Evolutionary conservation across 2,113 vertebrate genomes (phyloP), one percentile per base, ranked within the genome.

Genomic region (Eurypyga helias): DNA sequence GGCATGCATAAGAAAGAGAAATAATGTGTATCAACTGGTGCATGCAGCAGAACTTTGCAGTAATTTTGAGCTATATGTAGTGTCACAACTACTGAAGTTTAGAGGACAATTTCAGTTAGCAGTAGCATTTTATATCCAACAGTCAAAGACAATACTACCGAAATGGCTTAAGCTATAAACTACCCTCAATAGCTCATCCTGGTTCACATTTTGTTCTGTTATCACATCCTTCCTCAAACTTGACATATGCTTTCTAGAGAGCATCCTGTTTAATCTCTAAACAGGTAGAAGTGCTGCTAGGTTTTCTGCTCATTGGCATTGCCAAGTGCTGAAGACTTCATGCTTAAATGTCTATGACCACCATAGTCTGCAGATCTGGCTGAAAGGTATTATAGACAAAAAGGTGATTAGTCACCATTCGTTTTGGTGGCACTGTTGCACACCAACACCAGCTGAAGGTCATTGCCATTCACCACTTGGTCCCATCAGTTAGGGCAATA

Each of bases 191-290:
- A 88, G 21, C 33, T 86, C 38, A 31, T 77, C 11, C 41, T 73
- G 1, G 5, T 65, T 85, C 33, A 41, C 25, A 26, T 72, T 87
- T 48, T 66, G 1, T 60, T 90, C 16, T 87, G 15, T 54, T 80
- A 20, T 8, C 48, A 43, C 48, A 29, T 0, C 1, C 4, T 91
- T 73, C 81, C 10, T 58, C 11, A 38, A 66, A 66, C 6, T 26
- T 91, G 8, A 34, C 41, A 36, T 17, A 41, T 20, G 34, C 5
- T 84, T 18, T 75, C 26, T 70, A 52, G 24, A 66, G 17, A 90
- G 4, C 19, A 51, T 34, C 0, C 0, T 1, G 0, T 64, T 95
- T 46, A n/a, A 64, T 82, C 4, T 83, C 13, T 36, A 52, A 71
- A 58, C 4, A 67, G 33, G 17, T 67, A 58, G 83, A 83, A 0